Evolutionary conservation across 2,888 invertebrate species (phyloP).

Genomic region (Drosophila kuntzei): DNA sequence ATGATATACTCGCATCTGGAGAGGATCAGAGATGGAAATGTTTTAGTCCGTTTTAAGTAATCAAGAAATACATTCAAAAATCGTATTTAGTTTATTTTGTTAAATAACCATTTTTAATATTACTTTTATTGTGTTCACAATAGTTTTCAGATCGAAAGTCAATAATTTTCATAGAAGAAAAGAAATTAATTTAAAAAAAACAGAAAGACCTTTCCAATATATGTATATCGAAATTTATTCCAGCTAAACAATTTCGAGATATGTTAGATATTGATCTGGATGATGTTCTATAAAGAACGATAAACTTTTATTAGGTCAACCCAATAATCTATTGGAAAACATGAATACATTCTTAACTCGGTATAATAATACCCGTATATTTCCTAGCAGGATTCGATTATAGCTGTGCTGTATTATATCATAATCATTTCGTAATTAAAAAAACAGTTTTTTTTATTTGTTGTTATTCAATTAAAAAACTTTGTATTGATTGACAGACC

Average conservation of each 20-base stretch:
- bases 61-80: neutral
- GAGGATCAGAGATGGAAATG: neutral
- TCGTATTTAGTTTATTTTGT: neutral
- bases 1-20: neutral
- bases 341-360: neutral
- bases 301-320: too few relatives aligned
- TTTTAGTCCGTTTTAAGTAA: neutral
- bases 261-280: too few relatives aligned
- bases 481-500: constrained; percentile 32
- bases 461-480: constrained; percentile 15
- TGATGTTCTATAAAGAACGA: too few relatives aligned
- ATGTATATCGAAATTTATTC: too few relatives aligned
- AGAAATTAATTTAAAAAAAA: too few relatives aligned
- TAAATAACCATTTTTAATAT: too few relatives aligned
- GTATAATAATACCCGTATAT: neutral
- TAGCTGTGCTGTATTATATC: neutral
- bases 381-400: neutral
- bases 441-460: constrained; percentile 8
- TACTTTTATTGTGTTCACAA: too few relatives aligned
- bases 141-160: too few relatives aligned
- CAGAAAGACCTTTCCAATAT: too few relatives aligned
- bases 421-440: constrained; percentile 11
- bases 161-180: too few relatives aligned
- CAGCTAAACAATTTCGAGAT: too few relatives aligned
- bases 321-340: neutral